phyloP scores from a whole-genome alignment of 1,140 invertebrate species.

The Lasaia peninsularis region DNA sequence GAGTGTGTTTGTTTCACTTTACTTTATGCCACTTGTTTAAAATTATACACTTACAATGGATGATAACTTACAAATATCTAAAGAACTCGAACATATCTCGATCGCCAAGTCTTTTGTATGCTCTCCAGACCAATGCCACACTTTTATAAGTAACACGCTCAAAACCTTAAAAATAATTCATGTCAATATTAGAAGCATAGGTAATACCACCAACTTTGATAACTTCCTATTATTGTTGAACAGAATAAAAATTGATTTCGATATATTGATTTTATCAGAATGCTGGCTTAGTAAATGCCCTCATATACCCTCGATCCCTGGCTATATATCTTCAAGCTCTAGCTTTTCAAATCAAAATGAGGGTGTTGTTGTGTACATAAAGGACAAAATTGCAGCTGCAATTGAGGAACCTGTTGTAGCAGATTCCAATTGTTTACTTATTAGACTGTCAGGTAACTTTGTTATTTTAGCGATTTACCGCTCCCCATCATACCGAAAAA shows the following conservation, averaged over 20 bases:
- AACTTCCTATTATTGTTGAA: background rate
- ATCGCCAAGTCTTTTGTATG: background rate
- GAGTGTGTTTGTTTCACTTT: too few relatives aligned
- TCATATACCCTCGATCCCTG: background rate
- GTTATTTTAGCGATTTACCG: too few relatives aligned
- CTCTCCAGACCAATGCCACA: background rate
- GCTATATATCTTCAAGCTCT: background rate
- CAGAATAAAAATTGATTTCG: background rate
- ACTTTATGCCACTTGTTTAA: too few relatives aligned
- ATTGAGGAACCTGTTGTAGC: too few relatives aligned
- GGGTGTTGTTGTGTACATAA: too few relatives aligned
- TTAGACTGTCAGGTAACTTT: too few relatives aligned
- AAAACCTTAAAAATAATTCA: background rate
- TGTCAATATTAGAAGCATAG: conserved; percentile 1
- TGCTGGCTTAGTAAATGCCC: conserved; percentile 11
- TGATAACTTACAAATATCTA: background rate
- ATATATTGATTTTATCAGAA: background rate
- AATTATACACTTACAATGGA: background rate
- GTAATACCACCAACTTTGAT: background rate
- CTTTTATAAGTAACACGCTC: background rate
- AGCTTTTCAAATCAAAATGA: background rate
- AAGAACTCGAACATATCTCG: background rate
- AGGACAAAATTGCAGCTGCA: too few relatives aligned
- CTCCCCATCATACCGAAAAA: too few relatives aligned
- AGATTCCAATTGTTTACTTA: too few relatives aligned